Evolutionary conservation across 2,888 invertebrate species (phyloP).

Genomic region (Ennomos quercinarius): DNA sequence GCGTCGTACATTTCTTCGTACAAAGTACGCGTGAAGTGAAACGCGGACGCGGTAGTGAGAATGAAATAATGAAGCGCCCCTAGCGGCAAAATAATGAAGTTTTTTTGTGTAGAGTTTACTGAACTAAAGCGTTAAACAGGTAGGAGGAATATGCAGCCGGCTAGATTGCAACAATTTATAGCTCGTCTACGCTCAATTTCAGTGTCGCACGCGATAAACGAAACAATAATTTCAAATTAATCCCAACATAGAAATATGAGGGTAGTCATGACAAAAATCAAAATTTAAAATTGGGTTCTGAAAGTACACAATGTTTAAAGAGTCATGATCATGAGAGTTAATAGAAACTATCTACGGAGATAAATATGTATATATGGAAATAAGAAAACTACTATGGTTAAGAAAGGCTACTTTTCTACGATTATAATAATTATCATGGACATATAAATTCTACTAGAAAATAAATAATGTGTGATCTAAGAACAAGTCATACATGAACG

Average conservation of each 20-base stretch:
- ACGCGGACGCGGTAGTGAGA: too few relatives aligned
- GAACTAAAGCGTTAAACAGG: too few relatives aligned
- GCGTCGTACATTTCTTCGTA: too few relatives aligned
- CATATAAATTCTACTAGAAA: slow-evolving; percentile 22
- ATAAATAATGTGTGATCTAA: slow-evolving; percentile 22
- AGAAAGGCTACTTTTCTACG: slow-evolving; percentile 16
- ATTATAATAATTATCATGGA: slow-evolving; percentile 3
- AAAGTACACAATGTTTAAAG: slow-evolving; percentile 2
- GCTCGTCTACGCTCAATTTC: too few relatives aligned
- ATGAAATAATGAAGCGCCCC: too few relatives aligned
- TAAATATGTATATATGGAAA: slow-evolving; percentile 9
- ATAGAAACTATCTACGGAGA: slow-evolving; percentile 26
- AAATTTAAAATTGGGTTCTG: background rate
- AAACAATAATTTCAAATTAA: background rate
- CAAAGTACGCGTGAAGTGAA: too few relatives aligned
- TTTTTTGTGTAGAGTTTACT: too few relatives aligned
- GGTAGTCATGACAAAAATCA: too few relatives aligned
- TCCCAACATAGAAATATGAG: background rate
- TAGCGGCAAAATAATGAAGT: too few relatives aligned
- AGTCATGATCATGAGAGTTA: slow-evolving; percentile 6
- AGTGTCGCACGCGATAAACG: background rate
- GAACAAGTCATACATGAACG: slow-evolving; percentile 26
- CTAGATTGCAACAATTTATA: too few relatives aligned
- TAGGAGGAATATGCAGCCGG: too few relatives aligned
- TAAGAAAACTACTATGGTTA: slow-evolving; percentile 15